A percentile compares a stretch with the other conserved stretches of the same genome.
These are phyloP conservation scores for Heteromormyrus szaboi DNA, from an alignment of 2,797 vertebrate genomes.

Conservation along the genomic window DNA sequence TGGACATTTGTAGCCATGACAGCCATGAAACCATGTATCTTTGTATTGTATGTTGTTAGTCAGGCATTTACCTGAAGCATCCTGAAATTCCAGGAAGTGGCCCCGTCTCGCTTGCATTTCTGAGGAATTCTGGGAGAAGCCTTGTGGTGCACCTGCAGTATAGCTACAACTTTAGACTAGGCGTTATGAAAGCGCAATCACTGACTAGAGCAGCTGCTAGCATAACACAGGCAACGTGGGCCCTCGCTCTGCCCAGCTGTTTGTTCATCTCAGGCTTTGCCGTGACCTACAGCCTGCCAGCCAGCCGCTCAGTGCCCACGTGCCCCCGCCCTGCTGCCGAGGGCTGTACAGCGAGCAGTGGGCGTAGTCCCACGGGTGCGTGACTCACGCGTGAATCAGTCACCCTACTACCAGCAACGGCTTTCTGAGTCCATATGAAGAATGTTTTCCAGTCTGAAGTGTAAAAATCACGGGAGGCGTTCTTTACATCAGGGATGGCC, in stretches of 20 bases:
- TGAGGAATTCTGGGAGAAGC: not conserved
- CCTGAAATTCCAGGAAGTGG: not conserved
- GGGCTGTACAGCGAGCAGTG: not conserved
- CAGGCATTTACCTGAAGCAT: not conserved
- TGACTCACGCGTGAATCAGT: slow-evolving; percentile 9
- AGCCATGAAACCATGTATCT: not conserved
- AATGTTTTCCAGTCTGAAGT: not conserved
- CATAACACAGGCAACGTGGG: not conserved
- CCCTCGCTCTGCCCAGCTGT: not conserved
- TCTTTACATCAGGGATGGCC: too few relatives aligned
- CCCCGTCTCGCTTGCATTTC: not conserved
- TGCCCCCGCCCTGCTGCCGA: not conserved
- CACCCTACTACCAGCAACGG: slow-evolving; percentile 9
- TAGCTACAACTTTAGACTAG: not conserved
- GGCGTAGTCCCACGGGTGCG: not conserved
- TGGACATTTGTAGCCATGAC: not conserved
- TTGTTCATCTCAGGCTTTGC: not conserved
- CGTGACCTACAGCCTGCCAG: not conserved
- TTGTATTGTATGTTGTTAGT: not conserved
- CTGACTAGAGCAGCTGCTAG: not conserved
- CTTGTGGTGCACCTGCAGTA: not conserved
- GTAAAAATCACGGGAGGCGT: not conserved
- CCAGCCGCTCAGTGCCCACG: not conserved
- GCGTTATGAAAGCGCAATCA: not conserved
- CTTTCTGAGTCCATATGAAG: not conserved